phyloP scores from a whole-genome alignment of 2,113 vertebrate genomes.

The Furnarius figulus region DNA sequence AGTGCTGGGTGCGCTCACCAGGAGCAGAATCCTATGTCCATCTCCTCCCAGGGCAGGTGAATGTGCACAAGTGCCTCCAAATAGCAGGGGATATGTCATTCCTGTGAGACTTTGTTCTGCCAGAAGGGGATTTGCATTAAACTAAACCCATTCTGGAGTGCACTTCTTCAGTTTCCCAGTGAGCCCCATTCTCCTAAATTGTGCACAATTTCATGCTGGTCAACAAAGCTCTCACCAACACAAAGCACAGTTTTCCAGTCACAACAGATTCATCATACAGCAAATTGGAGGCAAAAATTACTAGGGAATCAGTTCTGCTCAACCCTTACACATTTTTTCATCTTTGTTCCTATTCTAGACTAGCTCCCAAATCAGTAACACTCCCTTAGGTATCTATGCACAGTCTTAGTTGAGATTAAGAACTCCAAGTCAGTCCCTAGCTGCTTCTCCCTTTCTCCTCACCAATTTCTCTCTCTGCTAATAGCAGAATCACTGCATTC shows the following conservation, averaged over 20 bases:
- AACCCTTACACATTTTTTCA: not conserved
- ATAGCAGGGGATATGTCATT: rapidly evolving
- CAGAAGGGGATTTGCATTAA: not conserved
- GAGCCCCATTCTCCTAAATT: not conserved
- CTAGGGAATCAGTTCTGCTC: not conserved
- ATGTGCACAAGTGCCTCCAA: not conserved
- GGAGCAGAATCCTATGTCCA: not conserved
- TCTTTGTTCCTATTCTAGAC: not conserved
- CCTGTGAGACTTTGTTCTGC: not conserved
- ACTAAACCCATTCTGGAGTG: not conserved
- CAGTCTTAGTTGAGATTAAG: not conserved
- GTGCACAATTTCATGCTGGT: not conserved
- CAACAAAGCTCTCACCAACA: not conserved
- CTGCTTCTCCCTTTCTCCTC: not conserved
- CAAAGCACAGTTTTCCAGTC: not conserved
- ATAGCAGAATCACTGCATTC: not conserved
- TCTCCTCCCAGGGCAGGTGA: not conserved
- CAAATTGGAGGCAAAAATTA: not conserved
- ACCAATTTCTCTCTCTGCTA: not conserved
- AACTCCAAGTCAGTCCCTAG: not conserved
- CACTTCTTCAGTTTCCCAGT: not conserved
- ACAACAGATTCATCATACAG: not conserved
- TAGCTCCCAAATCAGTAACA: not conserved
- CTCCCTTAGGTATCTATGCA: not conserved
- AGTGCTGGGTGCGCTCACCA: not conserved